Evolutionary conservation across 2,888 invertebrate genomes (phyloP), one percentile per base, ranked within the genome.

Genomic region (Coelopa pilipes): DNA sequence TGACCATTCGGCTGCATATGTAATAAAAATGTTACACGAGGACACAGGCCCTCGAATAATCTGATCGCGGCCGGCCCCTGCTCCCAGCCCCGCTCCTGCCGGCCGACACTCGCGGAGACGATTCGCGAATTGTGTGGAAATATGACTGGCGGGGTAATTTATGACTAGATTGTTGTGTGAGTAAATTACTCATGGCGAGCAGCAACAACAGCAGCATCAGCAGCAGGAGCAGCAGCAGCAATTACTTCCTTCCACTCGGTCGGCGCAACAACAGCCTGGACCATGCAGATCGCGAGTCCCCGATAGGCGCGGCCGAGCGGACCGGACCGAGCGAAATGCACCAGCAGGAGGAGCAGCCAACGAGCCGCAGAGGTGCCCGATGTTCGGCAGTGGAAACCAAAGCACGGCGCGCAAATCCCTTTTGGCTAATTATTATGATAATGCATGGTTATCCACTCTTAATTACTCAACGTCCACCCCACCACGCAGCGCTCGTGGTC

Each of bases 401-500:
- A 24, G 34, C 53, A n/a, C n/a, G 4, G n/a, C 70, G 59, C 24
- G 21, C 75, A 76, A 78, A 78, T 65, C 78, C 77, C 78, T 78
- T 76, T 78, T 76, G 78, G 78, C 78, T 78, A 78, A 78, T 78
- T 78, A 78, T 78, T 78, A 78, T 78, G 78, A 76, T 78, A 78
- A 78, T 78, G 76, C 76, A 76, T 77, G 78, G 78, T 78, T 78
- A 78, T 78, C 78, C 78, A 78, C 76, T 78, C 78, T 78, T 78
- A 78, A 78, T 78, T 78, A 78, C 78, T 78, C 78, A 78, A 78
- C 78, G 78, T 78, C 78, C 78, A 76, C 78, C 78, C 78, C 76
- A 76, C 76, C 77, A 76, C 55, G 62, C 70, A 70, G 62, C 63
- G 53, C 57, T 17, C 69, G n/a, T 12, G 63, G 19, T 24, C 57